A percentile compares a stretch with the other conserved stretches of the same genome.
Conservation (phyloP, 1,140 invertebrate species). For the Ooceraea biroi region DNA sequence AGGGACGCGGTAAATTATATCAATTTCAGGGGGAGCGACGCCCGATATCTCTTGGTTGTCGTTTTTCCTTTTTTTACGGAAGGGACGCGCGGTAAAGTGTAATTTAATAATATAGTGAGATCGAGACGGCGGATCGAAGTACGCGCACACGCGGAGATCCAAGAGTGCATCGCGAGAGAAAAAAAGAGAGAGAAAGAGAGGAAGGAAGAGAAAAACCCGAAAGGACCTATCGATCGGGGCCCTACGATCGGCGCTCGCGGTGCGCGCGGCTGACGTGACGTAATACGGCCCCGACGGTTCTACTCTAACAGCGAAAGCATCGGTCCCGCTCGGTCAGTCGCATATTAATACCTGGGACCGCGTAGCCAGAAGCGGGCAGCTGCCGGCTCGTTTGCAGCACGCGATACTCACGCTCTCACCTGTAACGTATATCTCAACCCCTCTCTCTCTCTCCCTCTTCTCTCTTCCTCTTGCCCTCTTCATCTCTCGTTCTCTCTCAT, state of each 20-base stretch:
- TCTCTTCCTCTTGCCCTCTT: conserved; percentile 18
- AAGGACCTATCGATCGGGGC: conserved; percentile 22
- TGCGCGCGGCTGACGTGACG: conserved; percentile 67
- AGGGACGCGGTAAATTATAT: conserved; percentile 26
- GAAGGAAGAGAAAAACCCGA: background rate
- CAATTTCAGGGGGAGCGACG: background rate
- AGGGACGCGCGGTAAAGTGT: conserved; percentile 25
- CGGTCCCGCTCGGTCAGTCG: conserved; percentile 82
- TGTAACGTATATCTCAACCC: conserved; percentile 82
- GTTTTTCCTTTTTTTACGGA: background rate
- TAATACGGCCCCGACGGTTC: conserved; percentile 68
- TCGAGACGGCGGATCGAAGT: conserved; percentile 1
- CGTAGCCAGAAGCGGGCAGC: conserved; percentile 82
- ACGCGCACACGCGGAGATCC: background rate
- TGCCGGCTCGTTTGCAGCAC: conserved; percentile 85
- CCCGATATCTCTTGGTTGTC: background rate
- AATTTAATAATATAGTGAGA: conserved; percentile 46
- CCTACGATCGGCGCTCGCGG: conserved; percentile 1
- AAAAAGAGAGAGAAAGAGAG: no score
- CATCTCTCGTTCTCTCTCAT: background rate
- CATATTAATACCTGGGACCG: conserved; percentile 82
- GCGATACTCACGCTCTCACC: conserved; percentile 84
- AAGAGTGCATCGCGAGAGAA: no score
- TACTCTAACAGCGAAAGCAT: conserved; percentile 78
- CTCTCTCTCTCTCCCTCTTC: conserved; percentile 66